Percentiles rank a stretch among this genome's conserved stretches.
Conservation (phyloP, 2,888 invertebrate species). For the Drosophila dives region DNA sequence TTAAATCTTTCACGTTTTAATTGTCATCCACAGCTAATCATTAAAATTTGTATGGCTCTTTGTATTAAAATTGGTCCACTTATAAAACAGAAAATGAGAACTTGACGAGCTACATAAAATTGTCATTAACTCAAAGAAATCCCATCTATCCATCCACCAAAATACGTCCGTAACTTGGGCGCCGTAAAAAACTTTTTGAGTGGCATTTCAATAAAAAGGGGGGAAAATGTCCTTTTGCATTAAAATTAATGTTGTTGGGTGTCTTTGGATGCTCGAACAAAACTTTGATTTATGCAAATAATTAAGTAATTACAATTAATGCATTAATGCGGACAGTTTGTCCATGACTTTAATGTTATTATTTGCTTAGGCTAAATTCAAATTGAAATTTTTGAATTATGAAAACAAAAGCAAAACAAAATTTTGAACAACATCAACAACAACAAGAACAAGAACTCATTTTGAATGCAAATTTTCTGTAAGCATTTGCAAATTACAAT, state of each 20-base stretch:
- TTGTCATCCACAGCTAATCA: constrained; percentile 50
- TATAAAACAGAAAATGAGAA: constrained; percentile 61
- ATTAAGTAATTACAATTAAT: constrained; percentile 75
- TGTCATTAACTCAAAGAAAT: constrained; percentile 60
- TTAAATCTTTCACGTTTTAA: constrained; percentile 67
- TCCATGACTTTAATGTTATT: constrained; percentile 57
- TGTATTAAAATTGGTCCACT: constrained; percentile 20
- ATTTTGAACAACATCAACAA: constrained; percentile 24
- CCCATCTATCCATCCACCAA: constrained; percentile 10
- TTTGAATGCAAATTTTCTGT: constrained; percentile 73
- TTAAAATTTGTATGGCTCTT: constrained; percentile 52
- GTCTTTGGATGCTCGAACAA: constrained; percentile 18
- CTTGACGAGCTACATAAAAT: constrained; percentile 72
- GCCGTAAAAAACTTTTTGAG: constrained; percentile 50
- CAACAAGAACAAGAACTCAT: constrained; percentile 56
- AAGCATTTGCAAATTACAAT: constrained; percentile 67
- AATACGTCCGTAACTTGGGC: constrained; percentile 26
- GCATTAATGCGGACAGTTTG: constrained; percentile 58
- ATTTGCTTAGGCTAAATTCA: constrained; percentile 59
- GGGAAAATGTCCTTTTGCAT: constrained; percentile 45
- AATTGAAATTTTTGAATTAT: constrained; percentile 48
- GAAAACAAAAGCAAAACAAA: constrained; percentile 32
- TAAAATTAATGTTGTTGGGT: constrained; percentile 42
- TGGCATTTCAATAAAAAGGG: constrained; percentile 46
- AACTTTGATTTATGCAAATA: constrained; percentile 75